Conservation (phyloP, 2,888 invertebrate genomes). For the Sclerodermus sp. region DNA sequence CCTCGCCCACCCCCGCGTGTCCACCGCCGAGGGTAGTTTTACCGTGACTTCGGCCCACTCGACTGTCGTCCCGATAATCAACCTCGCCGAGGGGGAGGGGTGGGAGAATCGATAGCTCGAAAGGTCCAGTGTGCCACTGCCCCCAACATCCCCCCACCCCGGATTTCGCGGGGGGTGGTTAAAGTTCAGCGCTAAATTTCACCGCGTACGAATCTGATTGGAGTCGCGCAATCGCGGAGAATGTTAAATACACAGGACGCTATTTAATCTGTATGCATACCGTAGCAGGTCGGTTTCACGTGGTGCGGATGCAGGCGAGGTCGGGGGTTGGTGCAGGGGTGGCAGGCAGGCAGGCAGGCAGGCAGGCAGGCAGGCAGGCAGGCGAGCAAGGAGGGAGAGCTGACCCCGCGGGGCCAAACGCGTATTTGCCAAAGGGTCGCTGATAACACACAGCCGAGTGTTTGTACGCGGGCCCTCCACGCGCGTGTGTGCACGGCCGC, state of each 20-base stretch:
- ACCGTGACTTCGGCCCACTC: no score
- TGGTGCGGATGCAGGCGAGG: no score
- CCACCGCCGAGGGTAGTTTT: no score
- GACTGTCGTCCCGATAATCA: no score
- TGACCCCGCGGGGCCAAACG: constrained; percentile 38
- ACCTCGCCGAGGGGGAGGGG: no score
- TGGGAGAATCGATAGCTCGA: no score
- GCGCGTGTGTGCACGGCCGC: neutral
- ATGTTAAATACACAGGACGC: constrained; percentile 20
- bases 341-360: constrained; percentile 17
- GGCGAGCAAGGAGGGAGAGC: constrained; percentile 32
- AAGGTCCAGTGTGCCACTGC: no score
- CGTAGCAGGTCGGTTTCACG: constrained; percentile 17
- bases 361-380: constrained; percentile 30
- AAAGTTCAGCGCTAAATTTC: no score
- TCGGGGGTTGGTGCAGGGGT: no score
- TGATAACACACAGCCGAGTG: constrained; percentile 41
- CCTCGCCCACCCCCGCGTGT: no score
- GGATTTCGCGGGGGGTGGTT: no score
- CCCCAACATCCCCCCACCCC: neutral
- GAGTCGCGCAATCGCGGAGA: constrained; percentile 16
- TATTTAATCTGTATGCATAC: constrained; percentile 32
- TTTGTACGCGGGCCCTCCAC: neutral
- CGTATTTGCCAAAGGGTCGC: constrained; percentile 49
- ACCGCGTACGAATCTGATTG: constrained; percentile 20